phyloP scores from a whole-genome alignment of 53 echinoderm and acorn worm species.

The Holothuria scabra region DNA sequence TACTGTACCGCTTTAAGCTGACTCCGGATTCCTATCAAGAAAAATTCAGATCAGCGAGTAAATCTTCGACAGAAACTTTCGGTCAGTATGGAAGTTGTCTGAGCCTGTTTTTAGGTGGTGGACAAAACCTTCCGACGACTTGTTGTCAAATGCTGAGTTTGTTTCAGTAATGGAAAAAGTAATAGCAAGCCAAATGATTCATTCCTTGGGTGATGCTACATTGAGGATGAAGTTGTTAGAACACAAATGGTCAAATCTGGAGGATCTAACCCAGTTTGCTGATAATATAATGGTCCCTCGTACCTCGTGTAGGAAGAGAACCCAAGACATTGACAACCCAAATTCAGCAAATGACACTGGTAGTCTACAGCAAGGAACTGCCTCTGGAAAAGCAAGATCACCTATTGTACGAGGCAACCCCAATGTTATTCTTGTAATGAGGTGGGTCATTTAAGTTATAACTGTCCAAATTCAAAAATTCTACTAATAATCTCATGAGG shows the following conservation, averaged over 20 bases:
- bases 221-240: slow-evolving; percentile 36
- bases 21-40: slow-evolving; percentile 16
- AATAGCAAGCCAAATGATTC: slow-evolving; percentile 13
- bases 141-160: slow-evolving; percentile 1
- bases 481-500: background rate
- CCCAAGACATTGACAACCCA: background rate
- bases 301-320: slow-evolving; percentile 8
- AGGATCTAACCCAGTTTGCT: slow-evolving; percentile 9
- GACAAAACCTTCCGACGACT: slow-evolving; percentile 14
- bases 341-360: background rate
- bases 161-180: slow-evolving; percentile 8
- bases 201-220: slow-evolving; percentile 18
- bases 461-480: background rate
- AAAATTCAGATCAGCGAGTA: background rate
- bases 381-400: too few species aligned
- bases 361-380: too few species aligned
- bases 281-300: slow-evolving; percentile 38
- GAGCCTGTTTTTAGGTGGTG: slow-evolving; percentile 11
- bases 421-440: slow-evolving; percentile 3
- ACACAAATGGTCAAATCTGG: slow-evolving; percentile 6
- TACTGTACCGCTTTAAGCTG: slow-evolving; percentile 46
- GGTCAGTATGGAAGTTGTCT: slow-evolving; percentile 5
- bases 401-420: background rate
- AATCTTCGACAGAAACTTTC: slow-evolving; percentile 11
- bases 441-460: slow-evolving; percentile 13